These are phyloP conservation scores for Aphidius colemani DNA, from an alignment of 2,888 invertebrate species.

Conservation along the genomic window DNA sequence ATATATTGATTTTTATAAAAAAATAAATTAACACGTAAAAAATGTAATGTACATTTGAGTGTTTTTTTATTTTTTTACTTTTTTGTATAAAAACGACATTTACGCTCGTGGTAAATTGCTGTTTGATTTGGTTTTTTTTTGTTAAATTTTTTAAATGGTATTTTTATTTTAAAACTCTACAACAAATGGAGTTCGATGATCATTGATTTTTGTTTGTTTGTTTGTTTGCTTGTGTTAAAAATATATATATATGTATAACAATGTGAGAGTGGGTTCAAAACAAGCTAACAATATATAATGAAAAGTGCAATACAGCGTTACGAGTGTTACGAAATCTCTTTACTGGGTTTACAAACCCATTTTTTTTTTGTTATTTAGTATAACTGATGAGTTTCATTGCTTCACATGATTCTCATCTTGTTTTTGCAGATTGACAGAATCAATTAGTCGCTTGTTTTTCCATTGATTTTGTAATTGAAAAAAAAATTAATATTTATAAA, in stretches of 20 bases:
- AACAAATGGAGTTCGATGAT: not conserved
- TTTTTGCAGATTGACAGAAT: constrained; percentile 42
- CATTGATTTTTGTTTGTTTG: not conserved
- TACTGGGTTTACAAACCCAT: constrained; percentile 17
- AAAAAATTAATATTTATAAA: constrained; percentile 28
- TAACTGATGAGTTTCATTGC: constrained; percentile 25
- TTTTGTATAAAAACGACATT: too few relatives aligned
- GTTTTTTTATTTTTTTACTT: too few relatives aligned
- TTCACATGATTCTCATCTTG: not conserved
- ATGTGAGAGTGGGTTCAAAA: not conserved
- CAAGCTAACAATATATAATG: constrained; percentile 21
- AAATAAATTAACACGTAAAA: too few relatives aligned
- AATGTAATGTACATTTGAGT: too few relatives aligned
- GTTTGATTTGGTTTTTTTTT: not conserved
- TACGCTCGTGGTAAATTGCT: too few relatives aligned
- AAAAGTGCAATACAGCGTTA: constrained; percentile 34
- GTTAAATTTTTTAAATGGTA: not conserved
- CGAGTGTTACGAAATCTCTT: constrained; percentile 35
- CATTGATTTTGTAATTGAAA: constrained; percentile 36
- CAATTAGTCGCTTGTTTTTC: constrained; percentile 47
- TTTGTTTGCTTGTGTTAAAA: not conserved
- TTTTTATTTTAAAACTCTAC: not conserved
- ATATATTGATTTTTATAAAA: too few relatives aligned
- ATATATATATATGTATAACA: not conserved
- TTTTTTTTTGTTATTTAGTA: not conserved